Evolutionary conservation across 2,888 invertebrate species (phyloP), one percentile per base, ranked within the genome.

Genomic region (Polymixis lichenea): DNA sequence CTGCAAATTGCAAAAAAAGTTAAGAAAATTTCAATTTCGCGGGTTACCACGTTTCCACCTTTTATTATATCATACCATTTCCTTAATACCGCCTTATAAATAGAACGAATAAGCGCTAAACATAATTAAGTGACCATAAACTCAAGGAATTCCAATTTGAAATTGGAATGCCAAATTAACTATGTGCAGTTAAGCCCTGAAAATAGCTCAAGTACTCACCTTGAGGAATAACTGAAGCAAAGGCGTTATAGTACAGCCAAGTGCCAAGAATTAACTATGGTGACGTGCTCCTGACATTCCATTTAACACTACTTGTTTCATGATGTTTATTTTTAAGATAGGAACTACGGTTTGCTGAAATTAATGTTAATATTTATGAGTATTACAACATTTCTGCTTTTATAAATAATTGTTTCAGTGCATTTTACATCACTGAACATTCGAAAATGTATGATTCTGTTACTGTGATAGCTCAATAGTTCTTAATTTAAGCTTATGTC

Each of bases 81-180:
- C 22, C 60, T 22, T 32, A 22, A 32, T 22, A 32, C 60, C 6
- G 22, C 11, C 2, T 22, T 60, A 60, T 2, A 60, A 60, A 60
- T 60, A 60, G 32, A 60, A 32, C 58, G n/a, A 32, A 58, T 32
- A 4, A n/a, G 17, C 67, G 19, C 49, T 56, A 62, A 82, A 60
- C 53, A 49, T 77, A 77, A 78, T 64, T 77, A 78, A 83, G 83
- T 78, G 77, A 51, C 77, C 51, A 49, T 84, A 65, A 70, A 83
- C 2, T 38, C n/a, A 32, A 55, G 71, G 25, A 70, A 79, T 79
- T 79, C 56, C 56, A 51, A 83, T 78, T 58, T 46, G 43, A 83
- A 83, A 77, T 82, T 77, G 77, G 83, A 77, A 77, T 77, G 32
- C 6, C 65, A 77, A 83, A 78, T 77, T 58, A 82, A 78, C 83